A percentile compares a stretch with the other conserved stretches of the same genome.
phyloP scores from a whole-genome alignment of 2,888 invertebrate species.

The Conistra vaccinii region DNA sequence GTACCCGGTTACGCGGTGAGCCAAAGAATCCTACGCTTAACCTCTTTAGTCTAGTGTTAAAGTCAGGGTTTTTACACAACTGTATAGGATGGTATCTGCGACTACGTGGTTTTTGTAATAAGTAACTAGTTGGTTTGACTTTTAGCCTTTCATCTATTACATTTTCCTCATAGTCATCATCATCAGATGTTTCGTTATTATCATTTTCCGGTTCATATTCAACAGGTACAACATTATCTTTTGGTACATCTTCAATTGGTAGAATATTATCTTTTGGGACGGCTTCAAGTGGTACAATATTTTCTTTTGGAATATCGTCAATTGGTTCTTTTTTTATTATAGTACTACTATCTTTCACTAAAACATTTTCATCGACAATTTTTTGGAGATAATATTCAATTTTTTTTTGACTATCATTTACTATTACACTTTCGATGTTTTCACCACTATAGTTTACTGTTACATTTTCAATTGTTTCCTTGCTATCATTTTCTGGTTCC shows the following conservation, averaged over 20 bases:
- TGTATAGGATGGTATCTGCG: conserved; percentile 82
- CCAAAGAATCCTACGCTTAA: conserved; percentile 81
- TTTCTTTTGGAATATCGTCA: not conserved
- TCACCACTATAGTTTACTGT: conserved; percentile 18
- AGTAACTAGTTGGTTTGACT: conserved; percentile 76
- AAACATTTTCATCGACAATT: conserved; percentile 4
- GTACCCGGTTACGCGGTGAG: conserved; percentile 76
- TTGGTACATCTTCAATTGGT: not conserved
- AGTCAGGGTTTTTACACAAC: conserved; percentile 87
- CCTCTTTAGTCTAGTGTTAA: conserved; percentile 84
- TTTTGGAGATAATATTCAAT: conserved; percentile 21
- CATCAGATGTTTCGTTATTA: conserved; percentile 21
- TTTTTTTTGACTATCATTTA: not conserved
- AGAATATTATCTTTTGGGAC: not conserved
- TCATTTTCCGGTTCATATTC: conserved; percentile 6
- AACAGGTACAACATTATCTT: not conserved
- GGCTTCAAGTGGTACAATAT: not conserved
- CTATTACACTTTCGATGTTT: conserved; percentile 34
- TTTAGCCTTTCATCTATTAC: conserved; percentile 64
- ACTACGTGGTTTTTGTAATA: conserved; percentile 81
- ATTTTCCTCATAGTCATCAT: conserved; percentile 54
- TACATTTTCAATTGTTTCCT: conserved; percentile 14
- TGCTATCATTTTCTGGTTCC: not conserved
- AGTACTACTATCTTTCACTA: not conserved
- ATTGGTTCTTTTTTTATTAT: conserved; percentile 20